Base-by-base conservation (phyloP, 1,140 invertebrate genomes). In the Camponotus vicinus region DNA sequence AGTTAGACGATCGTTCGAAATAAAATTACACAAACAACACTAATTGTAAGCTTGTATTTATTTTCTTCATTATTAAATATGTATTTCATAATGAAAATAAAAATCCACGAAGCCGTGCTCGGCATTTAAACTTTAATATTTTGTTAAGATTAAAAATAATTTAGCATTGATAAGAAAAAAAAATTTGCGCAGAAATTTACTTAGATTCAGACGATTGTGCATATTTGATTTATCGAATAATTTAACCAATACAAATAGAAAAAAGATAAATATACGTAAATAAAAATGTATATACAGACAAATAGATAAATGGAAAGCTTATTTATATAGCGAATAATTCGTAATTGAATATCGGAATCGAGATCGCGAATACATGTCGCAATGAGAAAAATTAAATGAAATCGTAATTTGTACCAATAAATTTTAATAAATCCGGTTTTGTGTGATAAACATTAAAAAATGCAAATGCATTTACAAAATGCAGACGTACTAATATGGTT, bases 1-100 rank as follows among this genome's bases (percentile, higher is more conserved):
- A 42, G 63, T 70, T 70, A 70, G 15, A 13, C n/a, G 34, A 79
- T 55, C 13, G 4, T 32, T 59, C 49, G 18, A 6, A 32, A 59
- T 61, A 42, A 57, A 70, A 70, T 82, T 82, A 45, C 45, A 45
- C 18, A 21, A 71, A 82, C 11, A 18, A 82, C 13, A n/a, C 0
- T 40, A 6, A 40, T 27, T 34, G 27, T 34, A 7, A 75, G 2
- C 2, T 59, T 55, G 9, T 21, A 70, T 71, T 42, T 18, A 4
- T 52, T 18, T 52, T 9, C 3, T 0, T 9, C 15, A 0, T 5
- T 18, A 8, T 45, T 82, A 57, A 42, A 57, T 11, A 21, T 32
- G 8, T 40, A 7, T 59, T 42, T 40, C 9, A 71, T 82, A 82
- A 82, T 71, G 59, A 40, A 59, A 42, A 34, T 15, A 63, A 40